Conservation (phyloP, 2,888 invertebrate genomes). For the Arenicola marina region DNA sequence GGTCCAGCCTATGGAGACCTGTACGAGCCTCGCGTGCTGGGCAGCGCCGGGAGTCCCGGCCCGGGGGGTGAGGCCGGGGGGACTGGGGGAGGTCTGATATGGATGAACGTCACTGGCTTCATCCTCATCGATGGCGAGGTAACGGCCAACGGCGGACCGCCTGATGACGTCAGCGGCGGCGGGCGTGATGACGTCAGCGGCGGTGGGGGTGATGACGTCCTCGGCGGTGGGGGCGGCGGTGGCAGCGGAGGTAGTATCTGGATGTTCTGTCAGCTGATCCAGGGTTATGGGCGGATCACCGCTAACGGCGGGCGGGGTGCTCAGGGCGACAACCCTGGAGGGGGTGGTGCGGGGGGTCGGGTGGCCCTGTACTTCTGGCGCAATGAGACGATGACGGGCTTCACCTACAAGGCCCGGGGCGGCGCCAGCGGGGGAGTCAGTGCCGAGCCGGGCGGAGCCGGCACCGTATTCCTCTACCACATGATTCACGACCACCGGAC, state of each 20-base stretch:
- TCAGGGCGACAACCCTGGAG: constrained; percentile 26
- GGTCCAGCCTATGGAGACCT: constrained; percentile 43
- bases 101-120: constrained; percentile 45
- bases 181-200: constrained; percentile 44
- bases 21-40: constrained; percentile 43
- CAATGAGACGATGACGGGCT: constrained; percentile 43
- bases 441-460: constrained; percentile 41
- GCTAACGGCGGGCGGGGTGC: constrained; percentile 42
- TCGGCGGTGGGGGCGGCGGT: no score
- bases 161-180: constrained; percentile 36
- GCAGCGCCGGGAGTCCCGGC: constrained; percentile 41
- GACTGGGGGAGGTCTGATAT: constrained; percentile 42
- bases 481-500: constrained; percentile 40
- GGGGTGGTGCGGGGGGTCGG: constrained; percentile 47
- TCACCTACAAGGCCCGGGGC: constrained; percentile 39
- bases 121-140: constrained; percentile 44
- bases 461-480: constrained; percentile 42
- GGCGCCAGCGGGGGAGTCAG: constrained; percentile 30
- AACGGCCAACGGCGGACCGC: constrained; percentile 38
- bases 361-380: constrained; percentile 42
- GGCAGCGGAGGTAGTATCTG: constrained; percentile 45
- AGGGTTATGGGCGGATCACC: constrained; percentile 43
- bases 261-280: constrained; percentile 40
- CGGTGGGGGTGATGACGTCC: constrained; percentile 36
- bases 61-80: constrained; percentile 32